These are phyloP conservation scores for Carollia perspicillata DNA, from an alignment of 2,113 vertebrate genomes.

Conservation along the genomic window DNA sequence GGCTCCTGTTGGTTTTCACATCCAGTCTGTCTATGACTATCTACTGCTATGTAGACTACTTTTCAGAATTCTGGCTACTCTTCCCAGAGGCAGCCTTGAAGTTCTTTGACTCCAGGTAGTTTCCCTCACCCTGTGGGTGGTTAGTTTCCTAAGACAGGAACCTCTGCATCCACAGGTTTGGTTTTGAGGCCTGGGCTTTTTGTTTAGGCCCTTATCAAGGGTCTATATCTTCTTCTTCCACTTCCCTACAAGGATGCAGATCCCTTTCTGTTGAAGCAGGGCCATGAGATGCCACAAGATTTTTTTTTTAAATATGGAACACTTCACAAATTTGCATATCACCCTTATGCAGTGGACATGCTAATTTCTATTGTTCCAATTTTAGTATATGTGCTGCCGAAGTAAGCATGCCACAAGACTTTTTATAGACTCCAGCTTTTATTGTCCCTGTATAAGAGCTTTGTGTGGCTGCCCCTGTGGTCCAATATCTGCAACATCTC, in stretches of 20 bases:
- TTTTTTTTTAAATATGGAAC: not conserved
- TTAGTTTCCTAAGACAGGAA: not conserved
- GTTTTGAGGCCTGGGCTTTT: not conserved
- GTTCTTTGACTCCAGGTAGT: not conserved
- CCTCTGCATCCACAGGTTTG: not conserved
- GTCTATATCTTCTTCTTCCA: not conserved
- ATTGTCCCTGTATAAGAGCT: not conserved
- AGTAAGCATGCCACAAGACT: not conserved
- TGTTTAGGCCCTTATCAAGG: not conserved
- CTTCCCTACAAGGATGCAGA: not conserved
- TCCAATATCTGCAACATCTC: not conserved
- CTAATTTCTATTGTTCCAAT: too few species aligned
- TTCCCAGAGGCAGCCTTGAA: not conserved
- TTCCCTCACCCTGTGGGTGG: not conserved
- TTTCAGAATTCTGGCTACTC: not conserved
- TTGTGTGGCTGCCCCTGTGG: not conserved
- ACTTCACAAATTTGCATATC: too few species aligned
- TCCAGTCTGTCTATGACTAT: not conserved
- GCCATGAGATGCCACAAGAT: not conserved
- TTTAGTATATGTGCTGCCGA: too few species aligned
- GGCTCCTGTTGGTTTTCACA: not conserved
- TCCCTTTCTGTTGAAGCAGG: not conserved
- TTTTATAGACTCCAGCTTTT: not conserved
- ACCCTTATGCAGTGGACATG: too few species aligned
- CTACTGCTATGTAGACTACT: not conserved